Evolutionary conservation across 2,888 invertebrate species (phyloP), one percentile per base, ranked within the genome.

Genomic region (Chrysomela aeneicollis): DNA sequence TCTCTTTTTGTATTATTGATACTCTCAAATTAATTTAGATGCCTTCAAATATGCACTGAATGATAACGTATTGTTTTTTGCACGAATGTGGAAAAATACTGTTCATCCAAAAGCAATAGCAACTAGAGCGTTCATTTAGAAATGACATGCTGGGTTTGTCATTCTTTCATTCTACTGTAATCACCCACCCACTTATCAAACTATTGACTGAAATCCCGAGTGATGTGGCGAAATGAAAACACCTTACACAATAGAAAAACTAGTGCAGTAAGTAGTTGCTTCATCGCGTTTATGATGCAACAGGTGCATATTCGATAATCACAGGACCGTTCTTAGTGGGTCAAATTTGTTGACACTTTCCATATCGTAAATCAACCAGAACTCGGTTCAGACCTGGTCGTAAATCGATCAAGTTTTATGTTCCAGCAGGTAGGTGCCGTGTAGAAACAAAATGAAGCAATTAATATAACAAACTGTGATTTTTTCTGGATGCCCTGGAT

Each of bases 391-490:
- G 42, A 6, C 15, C 4, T 12, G n/a, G 15, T 15, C 42, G n/a
- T 42, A 42, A 42, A 42, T 42, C 42, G 42, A 42, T 42, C 42
- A 42, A 8, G 10, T 15, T 42, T 15, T 42, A 42, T 42, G 15
- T 15, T 42, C 42, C 15, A 15, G 2, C 42, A 42, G 42, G 42
- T 42, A 42, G 42, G 12, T 42, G 42, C 15, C 15, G 42, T 42
- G 42, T 42, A 42, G 15, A 42, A 42, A 42, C 42, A 42, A 42
- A 42, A 42, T 42, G 42, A 42, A 42, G 15, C 15, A 42, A 42
- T 42, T 42, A 42, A 15, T 42, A n/a, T 42, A 42, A 42, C 42
- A 42, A 42, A 42, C 42, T 8, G n/a, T 10, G 3, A 42, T 15
- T 42, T 42, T 35, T 42, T 42, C 42, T 12, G 15, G 6, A 42